These are phyloP conservation scores for Mustela nigripes DNA, from an alignment of 2,113 vertebrate genomes.

Conservation along the genomic window DNA sequence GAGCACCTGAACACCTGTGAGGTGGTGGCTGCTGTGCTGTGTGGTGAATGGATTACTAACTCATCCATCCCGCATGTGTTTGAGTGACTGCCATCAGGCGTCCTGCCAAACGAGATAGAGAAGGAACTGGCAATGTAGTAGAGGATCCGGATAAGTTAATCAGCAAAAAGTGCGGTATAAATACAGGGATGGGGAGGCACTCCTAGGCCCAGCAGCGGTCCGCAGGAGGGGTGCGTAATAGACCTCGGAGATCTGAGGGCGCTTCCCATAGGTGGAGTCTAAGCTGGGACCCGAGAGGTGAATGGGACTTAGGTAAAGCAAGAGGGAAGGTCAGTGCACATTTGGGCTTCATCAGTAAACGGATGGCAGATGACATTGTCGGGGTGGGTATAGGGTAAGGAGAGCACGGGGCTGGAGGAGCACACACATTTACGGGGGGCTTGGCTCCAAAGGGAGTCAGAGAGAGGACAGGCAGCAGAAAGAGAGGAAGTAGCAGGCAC, in stretches of 20 bases:
- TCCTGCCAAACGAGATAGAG: neutral
- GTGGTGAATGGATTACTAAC: neutral
- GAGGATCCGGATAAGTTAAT: neutral
- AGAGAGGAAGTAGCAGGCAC: neutral
- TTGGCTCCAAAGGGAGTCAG: neutral
- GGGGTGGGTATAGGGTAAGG: neutral
- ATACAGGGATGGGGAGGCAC: neutral
- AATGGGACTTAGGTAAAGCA: neutral
- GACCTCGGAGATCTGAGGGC: too few species aligned
- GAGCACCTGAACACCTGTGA: neutral
- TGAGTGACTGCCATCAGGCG: neutral
- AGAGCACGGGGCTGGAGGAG: too few species aligned
- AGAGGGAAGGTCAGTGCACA: neutral
- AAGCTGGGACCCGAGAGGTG: neutral
- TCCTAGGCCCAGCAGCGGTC: neutral
- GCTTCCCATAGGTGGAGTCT: neutral
- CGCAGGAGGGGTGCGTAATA: accelerated
- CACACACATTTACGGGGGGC: neutral
- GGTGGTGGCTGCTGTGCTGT: neutral
- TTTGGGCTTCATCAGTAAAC: neutral
- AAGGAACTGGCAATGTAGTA: neutral
- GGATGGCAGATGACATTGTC: neutral
- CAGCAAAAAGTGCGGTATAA: accelerated
- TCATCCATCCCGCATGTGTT: neutral
- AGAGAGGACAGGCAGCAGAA: neutral